Evolutionary conservation across 1,140 invertebrate genomes (phyloP).

Genomic region (Aporrectodea caliginosa): DNA sequence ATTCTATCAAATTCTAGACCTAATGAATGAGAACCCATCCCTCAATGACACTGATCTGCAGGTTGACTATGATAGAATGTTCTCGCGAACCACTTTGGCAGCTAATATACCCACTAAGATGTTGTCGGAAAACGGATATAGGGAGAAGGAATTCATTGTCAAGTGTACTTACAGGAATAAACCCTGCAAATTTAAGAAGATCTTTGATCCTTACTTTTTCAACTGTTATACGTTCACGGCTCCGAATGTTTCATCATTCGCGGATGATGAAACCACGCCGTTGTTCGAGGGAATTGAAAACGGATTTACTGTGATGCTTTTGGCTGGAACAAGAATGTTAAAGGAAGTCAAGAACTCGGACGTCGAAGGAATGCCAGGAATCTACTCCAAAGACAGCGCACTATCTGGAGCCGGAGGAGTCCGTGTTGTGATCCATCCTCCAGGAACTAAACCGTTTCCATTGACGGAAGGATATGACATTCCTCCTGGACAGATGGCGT

Average conservation of each 20-base stretch:
- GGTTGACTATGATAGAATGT: not conserved
- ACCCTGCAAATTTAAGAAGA: slow-evolving; percentile 12
- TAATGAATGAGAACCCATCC: not conserved
- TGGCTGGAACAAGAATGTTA: not conserved
- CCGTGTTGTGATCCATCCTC: slow-evolving; percentile 8
- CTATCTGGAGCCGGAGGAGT: slow-evolving; percentile 2
- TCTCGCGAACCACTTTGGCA: not conserved
- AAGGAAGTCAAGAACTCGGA: not conserved
- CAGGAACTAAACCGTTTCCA: not conserved
- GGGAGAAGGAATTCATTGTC: not conserved
- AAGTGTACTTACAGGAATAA: not conserved
- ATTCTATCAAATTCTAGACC: not conserved
- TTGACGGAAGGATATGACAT: slow-evolving; percentile 8
- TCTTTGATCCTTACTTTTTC: slow-evolving; percentile 13
- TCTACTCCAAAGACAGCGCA: not conserved
- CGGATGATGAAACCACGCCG: not conserved
- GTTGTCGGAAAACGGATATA: not conserved
- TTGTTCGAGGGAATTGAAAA: not conserved
- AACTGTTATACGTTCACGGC: slow-evolving; percentile 14
- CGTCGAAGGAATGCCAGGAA: not conserved
- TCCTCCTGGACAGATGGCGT: not conserved
- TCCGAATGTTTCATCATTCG: not conserved
- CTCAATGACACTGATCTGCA: not conserved
- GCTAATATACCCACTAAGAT: not conserved
- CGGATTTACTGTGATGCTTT: not conserved